These are phyloP conservation scores for Mantis religiosa DNA, from an alignment of 2,888 invertebrate species.

Conservation along the genomic window DNA sequence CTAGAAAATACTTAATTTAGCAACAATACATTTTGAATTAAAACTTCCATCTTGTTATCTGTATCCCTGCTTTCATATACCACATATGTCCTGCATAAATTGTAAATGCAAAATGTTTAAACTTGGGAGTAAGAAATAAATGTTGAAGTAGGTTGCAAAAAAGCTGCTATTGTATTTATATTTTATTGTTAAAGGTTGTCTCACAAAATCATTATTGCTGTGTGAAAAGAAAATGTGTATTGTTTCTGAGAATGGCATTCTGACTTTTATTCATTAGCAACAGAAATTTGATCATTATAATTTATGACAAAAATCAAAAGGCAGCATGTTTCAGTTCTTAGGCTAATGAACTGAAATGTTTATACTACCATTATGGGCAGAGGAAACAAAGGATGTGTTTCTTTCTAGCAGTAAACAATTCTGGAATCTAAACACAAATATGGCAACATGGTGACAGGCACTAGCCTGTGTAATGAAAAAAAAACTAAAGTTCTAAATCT, in stretches of 20 bases:
- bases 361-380: background rate
- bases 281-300: background rate
- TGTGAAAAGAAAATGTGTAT: background rate
- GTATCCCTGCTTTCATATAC: too few relatives aligned
- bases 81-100: background rate
- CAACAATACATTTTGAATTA: too few relatives aligned
- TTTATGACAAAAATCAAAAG: background rate
- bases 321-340: background rate
- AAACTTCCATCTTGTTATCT: too few relatives aligned
- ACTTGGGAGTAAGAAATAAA: background rate
- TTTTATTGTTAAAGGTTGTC: background rate
- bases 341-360: background rate
- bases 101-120: background rate
- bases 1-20: too few relatives aligned
- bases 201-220: background rate
- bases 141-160: background rate
- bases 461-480: background rate
- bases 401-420: background rate
- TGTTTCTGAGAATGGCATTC: background rate
- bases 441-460: background rate
- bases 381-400: background rate
- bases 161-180: background rate
- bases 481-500: slow-evolving; percentile 15
- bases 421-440: background rate
- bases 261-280: background rate